phyloP scores from a whole-genome alignment of 2,888 invertebrate genomes.

The Pyrrhosoma nymphula region DNA sequence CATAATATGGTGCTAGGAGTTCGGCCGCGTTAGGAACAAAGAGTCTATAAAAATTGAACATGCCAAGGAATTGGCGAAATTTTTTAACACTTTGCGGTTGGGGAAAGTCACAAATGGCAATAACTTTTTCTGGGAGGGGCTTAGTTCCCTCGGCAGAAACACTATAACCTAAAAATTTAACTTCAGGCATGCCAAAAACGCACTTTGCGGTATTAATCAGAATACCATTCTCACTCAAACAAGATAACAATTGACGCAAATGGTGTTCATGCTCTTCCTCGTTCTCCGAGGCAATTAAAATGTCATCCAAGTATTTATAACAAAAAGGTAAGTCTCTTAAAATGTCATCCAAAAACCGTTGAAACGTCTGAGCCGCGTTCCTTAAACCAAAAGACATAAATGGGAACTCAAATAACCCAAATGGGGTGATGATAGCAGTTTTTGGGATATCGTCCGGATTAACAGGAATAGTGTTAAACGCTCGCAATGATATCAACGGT shows the following conservation, averaged over 20 bases:
- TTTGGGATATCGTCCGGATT: neutral
- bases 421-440: conserved; percentile 20
- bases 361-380: conserved; percentile 68
- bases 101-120: no score
- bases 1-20: no score
- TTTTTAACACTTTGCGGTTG: no score
- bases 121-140: no score
- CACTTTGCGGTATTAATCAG: neutral
- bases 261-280: neutral
- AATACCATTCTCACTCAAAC: neutral
- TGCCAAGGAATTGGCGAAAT: no score
- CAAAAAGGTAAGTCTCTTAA: conserved; percentile 43
- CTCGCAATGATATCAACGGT: neutral
- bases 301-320: conserved; percentile 65
- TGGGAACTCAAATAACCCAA: conserved; percentile 55
- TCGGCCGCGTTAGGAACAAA: no score
- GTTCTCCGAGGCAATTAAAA: neutral
- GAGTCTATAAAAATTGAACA: no score
- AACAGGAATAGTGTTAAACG: neutral
- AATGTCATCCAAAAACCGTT: conserved; percentile 66
- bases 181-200: neutral
- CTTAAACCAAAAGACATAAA: conserved; percentile 68
- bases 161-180: neutral
- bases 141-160: no score
- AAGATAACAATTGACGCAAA: neutral